Conservation (phyloP, 2,113 vertebrate genomes). For the Acrocephalus arundinaceus region DNA sequence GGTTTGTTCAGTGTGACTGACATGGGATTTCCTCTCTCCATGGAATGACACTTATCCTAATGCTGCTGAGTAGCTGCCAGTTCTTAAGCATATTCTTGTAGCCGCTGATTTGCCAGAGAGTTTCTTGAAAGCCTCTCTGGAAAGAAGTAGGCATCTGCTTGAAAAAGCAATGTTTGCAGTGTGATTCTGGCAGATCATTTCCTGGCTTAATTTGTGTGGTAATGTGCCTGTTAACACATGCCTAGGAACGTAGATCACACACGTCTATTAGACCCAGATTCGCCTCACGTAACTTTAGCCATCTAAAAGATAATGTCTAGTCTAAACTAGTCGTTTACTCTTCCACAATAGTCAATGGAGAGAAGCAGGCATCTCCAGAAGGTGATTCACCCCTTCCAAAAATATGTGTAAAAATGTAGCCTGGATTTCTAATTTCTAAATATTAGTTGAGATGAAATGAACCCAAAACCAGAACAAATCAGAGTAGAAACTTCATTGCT, state of each 20-base stretch:
- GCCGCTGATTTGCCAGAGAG: conserved; percentile 54
- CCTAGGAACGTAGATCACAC: conserved; percentile 50
- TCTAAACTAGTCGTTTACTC: conserved; percentile 40
- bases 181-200: conserved; percentile 58
- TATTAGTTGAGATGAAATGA: neutral
- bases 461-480: conserved; percentile 32
- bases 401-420: neutral
- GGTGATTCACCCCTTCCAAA: conserved; percentile 57
- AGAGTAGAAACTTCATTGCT: neutral
- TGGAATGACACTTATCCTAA: conserved; percentile 51
- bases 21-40: conserved; percentile 60
- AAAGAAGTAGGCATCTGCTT: conserved; percentile 67
- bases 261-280: conserved; percentile 53
- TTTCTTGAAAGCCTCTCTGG: conserved; percentile 66
- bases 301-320: conserved; percentile 65
- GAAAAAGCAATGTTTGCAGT: conserved; percentile 56
- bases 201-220: conserved; percentile 65
- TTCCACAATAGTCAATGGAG: conserved; percentile 54
- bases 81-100: conserved; percentile 51
- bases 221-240: conserved; percentile 66
- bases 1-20: conserved; percentile 34
- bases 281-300: conserved; percentile 37
- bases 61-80: conserved; percentile 49
- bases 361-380: conserved; percentile 31
- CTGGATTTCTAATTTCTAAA: conserved; percentile 18